phyloP scores from a whole-genome alignment of 2,113 vertebrate species.

The Apeltes quadracus region DNA sequence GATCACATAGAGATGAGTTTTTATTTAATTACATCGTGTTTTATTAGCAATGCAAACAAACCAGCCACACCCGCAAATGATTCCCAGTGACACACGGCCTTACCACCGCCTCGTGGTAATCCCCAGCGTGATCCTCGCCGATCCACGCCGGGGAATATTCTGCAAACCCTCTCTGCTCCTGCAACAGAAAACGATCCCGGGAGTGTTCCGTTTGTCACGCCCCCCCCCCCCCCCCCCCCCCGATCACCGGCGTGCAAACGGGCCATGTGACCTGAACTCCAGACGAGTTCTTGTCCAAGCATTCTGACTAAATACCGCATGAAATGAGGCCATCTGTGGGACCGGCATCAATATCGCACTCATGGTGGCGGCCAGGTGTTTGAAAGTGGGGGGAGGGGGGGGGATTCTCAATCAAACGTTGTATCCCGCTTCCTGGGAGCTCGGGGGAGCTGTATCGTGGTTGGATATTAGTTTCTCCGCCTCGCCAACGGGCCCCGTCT shows the following conservation, averaged over 20 bases:
- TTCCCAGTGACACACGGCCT: conserved; percentile 1
- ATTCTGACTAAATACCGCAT: conserved; percentile 60
- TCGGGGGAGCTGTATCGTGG: conserved; percentile 67
- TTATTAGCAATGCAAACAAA: background rate
- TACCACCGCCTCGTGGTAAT: conserved; percentile 27
- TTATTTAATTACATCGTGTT: background rate
- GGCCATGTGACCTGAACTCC: conserved; percentile 56
- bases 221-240: conserved; percentile 44
- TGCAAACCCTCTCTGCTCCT: conserved; percentile 28
- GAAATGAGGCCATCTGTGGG: conserved; percentile 64
- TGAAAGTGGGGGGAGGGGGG: conserved; percentile 16
- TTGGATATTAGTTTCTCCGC: conserved; percentile 71
- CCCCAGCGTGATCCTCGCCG: conserved; percentile 21
- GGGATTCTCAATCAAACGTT: conserved; percentile 74
- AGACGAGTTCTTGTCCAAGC: conserved; percentile 68
- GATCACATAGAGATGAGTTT: too few species aligned
- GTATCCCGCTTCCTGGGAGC: conserved; percentile 66
- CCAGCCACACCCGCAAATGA: background rate
- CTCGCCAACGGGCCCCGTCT: conserved; percentile 68
- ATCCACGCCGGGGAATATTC: conserved; percentile 45
- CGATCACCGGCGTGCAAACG: conserved; percentile 30
- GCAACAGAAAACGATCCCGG: conserved; percentile 65
- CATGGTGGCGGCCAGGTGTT: conserved; percentile 78
- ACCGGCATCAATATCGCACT: conserved; percentile 69
- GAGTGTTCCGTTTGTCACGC: conserved; percentile 45